These are phyloP conservation scores for Danaus melanippus DNA, from an alignment of 1,140 invertebrate species.

Conservation along the genomic window DNA sequence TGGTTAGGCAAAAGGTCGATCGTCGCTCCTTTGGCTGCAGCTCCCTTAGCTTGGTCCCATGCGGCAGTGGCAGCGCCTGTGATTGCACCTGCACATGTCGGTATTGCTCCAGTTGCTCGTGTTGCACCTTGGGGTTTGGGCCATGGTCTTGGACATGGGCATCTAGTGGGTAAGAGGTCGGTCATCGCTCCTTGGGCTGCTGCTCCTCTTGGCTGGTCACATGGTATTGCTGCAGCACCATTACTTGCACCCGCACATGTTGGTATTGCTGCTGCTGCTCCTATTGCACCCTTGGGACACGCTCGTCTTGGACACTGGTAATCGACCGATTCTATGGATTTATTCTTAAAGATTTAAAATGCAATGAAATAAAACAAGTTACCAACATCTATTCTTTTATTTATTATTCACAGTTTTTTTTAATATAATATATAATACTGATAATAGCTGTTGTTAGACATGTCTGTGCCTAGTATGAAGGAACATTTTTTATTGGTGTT, in stretches of 20 bases:
- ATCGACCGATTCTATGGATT: no score
- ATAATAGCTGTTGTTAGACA: no score
- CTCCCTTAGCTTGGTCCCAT: slow-evolving; percentile 5
- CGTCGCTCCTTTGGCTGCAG: slow-evolving; percentile 6
- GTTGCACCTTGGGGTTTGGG: slow-evolving; percentile 12
- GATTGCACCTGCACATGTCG: slow-evolving; percentile 9
- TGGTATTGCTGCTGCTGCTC: slow-evolving; percentile 14
- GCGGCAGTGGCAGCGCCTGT: slow-evolving; percentile 5
- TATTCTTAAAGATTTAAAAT: no score
- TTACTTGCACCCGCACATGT: slow-evolving; percentile 20
- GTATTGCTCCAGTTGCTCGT: slow-evolving; percentile 14
- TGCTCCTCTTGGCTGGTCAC: slow-evolving; percentile 22
- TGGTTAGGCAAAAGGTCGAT: slow-evolving; percentile 13
- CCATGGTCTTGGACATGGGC: slow-evolving; percentile 35
- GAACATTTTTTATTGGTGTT: no score
- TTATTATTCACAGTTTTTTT: no score
- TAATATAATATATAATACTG: no score
- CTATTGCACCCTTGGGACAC: not conserved
- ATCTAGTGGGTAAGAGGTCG: slow-evolving; percentile 51
- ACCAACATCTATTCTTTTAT: no score
- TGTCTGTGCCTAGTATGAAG: no score
- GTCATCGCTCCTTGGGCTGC: slow-evolving; percentile 25
- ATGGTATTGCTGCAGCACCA: slow-evolving; percentile 24
- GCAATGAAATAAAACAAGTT: no score
- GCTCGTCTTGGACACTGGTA: no score